Conservation (phyloP, 2,888 invertebrate genomes). For the Phalera bucephala region DNA sequence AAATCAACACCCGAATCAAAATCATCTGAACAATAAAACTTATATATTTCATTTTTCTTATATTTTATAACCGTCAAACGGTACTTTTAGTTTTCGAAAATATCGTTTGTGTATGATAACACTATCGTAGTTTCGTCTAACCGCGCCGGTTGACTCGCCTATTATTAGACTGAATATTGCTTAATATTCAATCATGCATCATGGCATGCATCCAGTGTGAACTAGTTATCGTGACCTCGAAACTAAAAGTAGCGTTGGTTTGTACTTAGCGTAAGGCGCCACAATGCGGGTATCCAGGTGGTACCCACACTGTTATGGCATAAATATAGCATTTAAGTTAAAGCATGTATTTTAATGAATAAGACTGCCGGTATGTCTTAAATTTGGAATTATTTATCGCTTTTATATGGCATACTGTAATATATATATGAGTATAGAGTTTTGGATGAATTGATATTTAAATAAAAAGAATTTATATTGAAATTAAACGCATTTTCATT, state of each 20-base stretch:
- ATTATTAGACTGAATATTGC: background rate
- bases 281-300: conserved; percentile 54
- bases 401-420: conserved; percentile 37
- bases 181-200: background rate
- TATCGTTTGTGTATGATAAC: background rate
- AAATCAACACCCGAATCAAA: conserved; percentile 69
- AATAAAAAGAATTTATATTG: conserved; percentile 28
- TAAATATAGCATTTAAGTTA: conserved; percentile 45
- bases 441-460: conserved; percentile 19
- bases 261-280: conserved; percentile 28
- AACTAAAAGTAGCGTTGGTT: conserved; percentile 3
- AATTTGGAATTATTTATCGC: conserved; percentile 50
- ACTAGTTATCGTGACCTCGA: background rate
- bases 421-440: conserved; percentile 33
- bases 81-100: background rate
- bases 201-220: background rate
- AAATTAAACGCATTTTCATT: conserved; percentile 30
- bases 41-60: conserved; percentile 23
- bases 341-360: conserved; percentile 33
- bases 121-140: too few species aligned
- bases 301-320: conserved; percentile 62
- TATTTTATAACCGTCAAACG: conserved; percentile 19
- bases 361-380: conserved; percentile 51
- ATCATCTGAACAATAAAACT: conserved; percentile 46
- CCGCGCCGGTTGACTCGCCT: background rate